Evolutionary conservation across 2,888 invertebrate species (phyloP).

Genomic region (Oscheius onirici): DNA sequence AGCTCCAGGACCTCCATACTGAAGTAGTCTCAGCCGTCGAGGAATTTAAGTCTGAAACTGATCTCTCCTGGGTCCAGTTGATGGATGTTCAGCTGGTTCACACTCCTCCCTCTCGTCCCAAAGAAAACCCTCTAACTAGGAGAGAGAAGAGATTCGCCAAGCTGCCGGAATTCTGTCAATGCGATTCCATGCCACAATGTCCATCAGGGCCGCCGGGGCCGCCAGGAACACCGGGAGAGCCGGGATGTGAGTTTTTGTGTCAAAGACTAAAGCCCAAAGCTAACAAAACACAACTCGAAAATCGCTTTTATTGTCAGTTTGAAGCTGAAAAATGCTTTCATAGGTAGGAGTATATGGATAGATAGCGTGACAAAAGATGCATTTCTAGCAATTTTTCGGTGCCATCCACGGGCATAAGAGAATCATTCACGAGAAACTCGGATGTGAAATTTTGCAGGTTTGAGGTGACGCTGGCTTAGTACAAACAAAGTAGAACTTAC

Average conservation of each 20-base stretch:
- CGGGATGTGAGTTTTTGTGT: conserved; percentile 42
- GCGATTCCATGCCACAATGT: conserved; percentile 53
- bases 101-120: conserved; percentile 43
- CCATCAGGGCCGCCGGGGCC: conserved; percentile 56
- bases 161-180: conserved; percentile 56
- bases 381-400: no score
- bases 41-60: conserved; percentile 52
- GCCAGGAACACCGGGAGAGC: conserved; percentile 52
- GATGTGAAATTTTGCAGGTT: no score
- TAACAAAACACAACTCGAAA: no score
- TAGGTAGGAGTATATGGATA: no score
- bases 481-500: no score
- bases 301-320: background rate
- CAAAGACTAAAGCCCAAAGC: background rate
- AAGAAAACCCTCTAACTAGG: conserved; percentile 50
- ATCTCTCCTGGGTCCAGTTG: conserved; percentile 49
- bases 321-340: no score
- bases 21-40: conserved; percentile 47
- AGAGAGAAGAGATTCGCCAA: conserved; percentile 52
- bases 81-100: conserved; percentile 54
- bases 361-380: no score
- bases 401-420: no score
- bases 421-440: no score
- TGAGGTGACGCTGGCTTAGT: no score
- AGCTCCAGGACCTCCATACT: conserved; percentile 42